Conservation (phyloP, 2,888 invertebrate genomes). For the Sepioteuthis lessoniana region DNA sequence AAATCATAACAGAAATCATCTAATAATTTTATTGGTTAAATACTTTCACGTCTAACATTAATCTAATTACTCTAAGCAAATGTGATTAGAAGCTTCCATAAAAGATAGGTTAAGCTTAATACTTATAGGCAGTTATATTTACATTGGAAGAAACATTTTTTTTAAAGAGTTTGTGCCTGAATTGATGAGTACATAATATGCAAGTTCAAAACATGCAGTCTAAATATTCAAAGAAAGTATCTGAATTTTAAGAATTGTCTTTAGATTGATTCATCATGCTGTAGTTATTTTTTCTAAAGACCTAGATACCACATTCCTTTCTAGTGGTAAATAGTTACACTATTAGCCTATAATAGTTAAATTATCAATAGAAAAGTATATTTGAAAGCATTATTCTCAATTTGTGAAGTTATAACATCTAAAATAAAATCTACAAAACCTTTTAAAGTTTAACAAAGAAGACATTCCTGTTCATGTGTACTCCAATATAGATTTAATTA, state of each 20-base stretch:
- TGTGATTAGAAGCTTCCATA: slow-evolving; percentile 33
- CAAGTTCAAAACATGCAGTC: not conserved
- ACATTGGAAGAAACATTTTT: not conserved
- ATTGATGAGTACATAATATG: not conserved
- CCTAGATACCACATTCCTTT: not conserved
- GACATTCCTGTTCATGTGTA: slow-evolving; percentile 34
- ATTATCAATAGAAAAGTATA: not conserved
- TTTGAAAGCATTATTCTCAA: not conserved
- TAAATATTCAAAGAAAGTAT: not conserved
- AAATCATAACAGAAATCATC: too few relatives aligned
- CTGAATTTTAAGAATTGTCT: not conserved
- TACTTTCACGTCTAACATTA: not conserved
- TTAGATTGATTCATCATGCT: not conserved
- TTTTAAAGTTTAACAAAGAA: not conserved
- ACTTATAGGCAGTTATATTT: not conserved
- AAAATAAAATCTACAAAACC: not conserved
- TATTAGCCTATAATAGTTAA: not conserved
- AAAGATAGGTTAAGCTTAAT: not conserved
- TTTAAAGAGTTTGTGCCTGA: not conserved
- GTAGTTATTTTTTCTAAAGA: not conserved
- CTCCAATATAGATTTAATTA: slow-evolving; percentile 40
- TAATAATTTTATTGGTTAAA: not conserved
- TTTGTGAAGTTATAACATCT: not conserved
- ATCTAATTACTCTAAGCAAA: not conserved
- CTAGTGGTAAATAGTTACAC: not conserved